Conservation (phyloP, 2,888 invertebrate genomes). For the Parnassius glacialis region DNA sequence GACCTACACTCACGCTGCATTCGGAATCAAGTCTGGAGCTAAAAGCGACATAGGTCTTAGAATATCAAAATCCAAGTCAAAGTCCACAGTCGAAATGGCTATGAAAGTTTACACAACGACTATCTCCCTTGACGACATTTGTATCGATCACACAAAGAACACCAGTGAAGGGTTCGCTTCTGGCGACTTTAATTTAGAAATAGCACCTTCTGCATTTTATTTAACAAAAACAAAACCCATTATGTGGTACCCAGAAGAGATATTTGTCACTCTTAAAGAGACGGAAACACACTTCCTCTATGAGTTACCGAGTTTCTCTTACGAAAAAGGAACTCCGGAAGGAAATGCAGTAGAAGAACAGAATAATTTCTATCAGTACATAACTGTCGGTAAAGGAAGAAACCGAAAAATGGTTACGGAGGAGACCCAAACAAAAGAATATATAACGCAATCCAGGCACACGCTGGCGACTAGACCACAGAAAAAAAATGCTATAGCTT, state of each 20-base stretch:
- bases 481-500: conserved; percentile 80
- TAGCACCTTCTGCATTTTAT: conserved; percentile 68
- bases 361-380: conserved; percentile 84
- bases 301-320: conserved; percentile 83
- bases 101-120: conserved; percentile 71
- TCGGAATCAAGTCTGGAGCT: conserved; percentile 47
- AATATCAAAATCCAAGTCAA: conserved; percentile 41
- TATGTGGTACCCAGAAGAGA: conserved; percentile 76
- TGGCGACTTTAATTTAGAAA: conserved; percentile 48
- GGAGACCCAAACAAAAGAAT: conserved; percentile 85
- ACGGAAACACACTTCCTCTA: conserved; percentile 84
- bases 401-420: conserved; percentile 84
- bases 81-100: conserved; percentile 43
- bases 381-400: conserved; percentile 84
- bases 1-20: conserved; percentile 59
- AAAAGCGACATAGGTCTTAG: conserved; percentile 49
- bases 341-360: conserved; percentile 80
- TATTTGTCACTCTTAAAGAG: conserved; percentile 84
- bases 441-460: conserved; percentile 83
- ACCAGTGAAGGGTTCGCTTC: conserved; percentile 58
- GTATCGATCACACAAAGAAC: conserved; percentile 72
- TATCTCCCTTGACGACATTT: conserved; percentile 74
- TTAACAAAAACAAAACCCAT: conserved; percentile 53
- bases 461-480: conserved; percentile 80
- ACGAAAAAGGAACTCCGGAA: conserved; percentile 80